Percentiles rank a stretch among this genome's conserved stretches.
Evolutionary conservation across 2,797 vertebrate genomes (phyloP).

Genomic region (Austrolebias charrua): DNA sequence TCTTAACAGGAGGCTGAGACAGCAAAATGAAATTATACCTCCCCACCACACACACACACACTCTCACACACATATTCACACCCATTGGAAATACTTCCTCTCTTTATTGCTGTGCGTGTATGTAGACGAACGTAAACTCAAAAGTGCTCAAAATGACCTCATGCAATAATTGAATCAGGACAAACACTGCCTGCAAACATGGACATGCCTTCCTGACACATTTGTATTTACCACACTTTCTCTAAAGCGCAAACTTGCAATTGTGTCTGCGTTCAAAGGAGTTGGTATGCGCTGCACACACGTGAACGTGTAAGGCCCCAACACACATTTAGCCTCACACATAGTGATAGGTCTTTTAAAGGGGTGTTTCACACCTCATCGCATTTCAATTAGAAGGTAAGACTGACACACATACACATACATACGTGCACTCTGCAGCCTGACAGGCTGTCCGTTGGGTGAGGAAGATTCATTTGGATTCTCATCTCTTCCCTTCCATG

Average conservation of each 20-base stretch:
- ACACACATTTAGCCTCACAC: constrained; percentile 63
- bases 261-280: constrained; percentile 42
- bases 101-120: constrained; percentile 9
- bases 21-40: constrained; percentile 64
- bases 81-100: constrained; percentile 11
- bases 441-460: constrained; percentile 75
- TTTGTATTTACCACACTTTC: constrained; percentile 25
- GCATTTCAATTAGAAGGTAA: constrained; percentile 79
- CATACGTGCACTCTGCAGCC: constrained; percentile 35
- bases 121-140: constrained; percentile 27
- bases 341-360: constrained; percentile 75
- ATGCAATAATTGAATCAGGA: constrained; percentile 15
- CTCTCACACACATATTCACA: constrained; percentile 6
- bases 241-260: constrained; percentile 9
- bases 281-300: constrained; percentile 49
- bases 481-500: constrained; percentile 68
- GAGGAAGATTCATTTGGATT: constrained; percentile 79
- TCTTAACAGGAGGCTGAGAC: constrained; percentile 68
- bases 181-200: constrained; percentile 40
- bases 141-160: constrained; percentile 3
- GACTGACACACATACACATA: constrained; percentile 44
- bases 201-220: constrained; percentile 15
- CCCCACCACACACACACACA: constrained; percentile 8
- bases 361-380: constrained; percentile 77
- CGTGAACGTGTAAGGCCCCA: constrained; percentile 23